Evolutionary conservation across 2,113 vertebrate genomes (phyloP), one percentile per base, ranked within the genome.

Genomic region (Ceratotherium simum): DNA sequence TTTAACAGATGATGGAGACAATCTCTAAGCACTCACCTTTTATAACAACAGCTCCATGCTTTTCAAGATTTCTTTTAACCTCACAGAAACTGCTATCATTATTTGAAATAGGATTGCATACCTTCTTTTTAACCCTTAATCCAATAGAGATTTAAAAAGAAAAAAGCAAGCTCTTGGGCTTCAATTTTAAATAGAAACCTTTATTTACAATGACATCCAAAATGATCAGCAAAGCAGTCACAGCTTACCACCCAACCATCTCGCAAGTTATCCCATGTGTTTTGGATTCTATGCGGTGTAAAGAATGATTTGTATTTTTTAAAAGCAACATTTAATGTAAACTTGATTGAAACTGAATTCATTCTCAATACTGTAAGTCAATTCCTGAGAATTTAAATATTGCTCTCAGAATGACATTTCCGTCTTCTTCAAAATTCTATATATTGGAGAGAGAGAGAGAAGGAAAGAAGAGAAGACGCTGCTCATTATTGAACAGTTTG

Each of bases 121-220:
- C 31, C 42, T 58, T 42, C 3, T 51, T 12, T 79, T 76, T 36
- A 3, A 51, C 33, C 91, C 31, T 48, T 75, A 51, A n/a, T 56
- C 85, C 4, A 67, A 31, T 1, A 1, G 1, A 13, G 25, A 56
- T 5, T 85, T 16, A 4, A 46, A 25, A 42, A 54, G 56, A 72
- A 21, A 16, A n/a, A 91, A 67, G n/a, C 69, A 96, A 56, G 42
- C 78, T 91, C 97, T 75, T 70, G 79, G 92, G 29, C 82, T 97
- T 95, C 80, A 72, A 80, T 99, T 99, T 99, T 99, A 99, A 99
- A 99, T 99, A 99, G 98, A 99, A 99, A 99, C 99, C 99, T 99
- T 99, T 99, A 99, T 99, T 99, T 99, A 99, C 99, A 99, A 99
- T 96, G 99, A 99, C 99, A 99, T 99, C 99, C 99, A 99, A 98